Evolutionary conservation across 2,113 vertebrate genomes (phyloP).

Genomic region (Phaethon lepturus): DNA sequence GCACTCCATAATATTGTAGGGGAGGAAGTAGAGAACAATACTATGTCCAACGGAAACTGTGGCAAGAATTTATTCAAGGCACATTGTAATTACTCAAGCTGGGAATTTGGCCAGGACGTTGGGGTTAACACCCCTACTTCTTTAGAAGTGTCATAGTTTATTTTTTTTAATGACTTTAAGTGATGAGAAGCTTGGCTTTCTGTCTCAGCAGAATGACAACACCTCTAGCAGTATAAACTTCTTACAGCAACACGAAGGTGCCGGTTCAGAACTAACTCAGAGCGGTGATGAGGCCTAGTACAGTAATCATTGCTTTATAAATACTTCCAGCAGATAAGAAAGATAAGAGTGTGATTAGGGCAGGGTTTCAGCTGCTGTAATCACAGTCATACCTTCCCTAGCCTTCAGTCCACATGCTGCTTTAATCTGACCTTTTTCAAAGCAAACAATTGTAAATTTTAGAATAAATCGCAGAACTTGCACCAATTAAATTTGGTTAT

Average conservation of each 20-base stretch:
- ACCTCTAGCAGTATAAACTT: neutral
- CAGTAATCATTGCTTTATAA: constrained; percentile 42
- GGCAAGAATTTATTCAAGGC: constrained; percentile 62
- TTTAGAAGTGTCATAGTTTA: constrained; percentile 37
- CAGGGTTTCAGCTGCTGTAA: neutral
- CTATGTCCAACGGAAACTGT: constrained; percentile 38
- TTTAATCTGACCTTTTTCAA: neutral
- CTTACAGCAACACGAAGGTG: neutral
- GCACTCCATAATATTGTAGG: neutral
- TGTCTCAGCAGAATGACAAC: constrained; percentile 44
- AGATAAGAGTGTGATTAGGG: constrained; percentile 57
- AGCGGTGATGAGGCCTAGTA: neutral
- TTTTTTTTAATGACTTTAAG: constrained; percentile 48
- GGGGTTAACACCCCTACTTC: constrained; percentile 60
- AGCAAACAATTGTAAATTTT: neutral
- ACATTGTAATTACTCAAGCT: constrained; percentile 5
- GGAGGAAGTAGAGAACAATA: constrained; percentile 64
- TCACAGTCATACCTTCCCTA: neutral
- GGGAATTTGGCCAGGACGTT: constrained; percentile 44
- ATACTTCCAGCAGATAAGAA: constrained; percentile 37
- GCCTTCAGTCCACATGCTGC: neutral
- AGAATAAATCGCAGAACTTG: neutral
- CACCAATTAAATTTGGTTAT: neutral
- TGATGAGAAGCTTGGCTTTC: constrained; percentile 35
- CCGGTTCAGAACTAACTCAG: constrained; percentile 1